Evolutionary conservation across 2,797 vertebrate species (phyloP), one percentile per base, ranked within the genome.

Genomic region (Astyanax mexicanus): DNA sequence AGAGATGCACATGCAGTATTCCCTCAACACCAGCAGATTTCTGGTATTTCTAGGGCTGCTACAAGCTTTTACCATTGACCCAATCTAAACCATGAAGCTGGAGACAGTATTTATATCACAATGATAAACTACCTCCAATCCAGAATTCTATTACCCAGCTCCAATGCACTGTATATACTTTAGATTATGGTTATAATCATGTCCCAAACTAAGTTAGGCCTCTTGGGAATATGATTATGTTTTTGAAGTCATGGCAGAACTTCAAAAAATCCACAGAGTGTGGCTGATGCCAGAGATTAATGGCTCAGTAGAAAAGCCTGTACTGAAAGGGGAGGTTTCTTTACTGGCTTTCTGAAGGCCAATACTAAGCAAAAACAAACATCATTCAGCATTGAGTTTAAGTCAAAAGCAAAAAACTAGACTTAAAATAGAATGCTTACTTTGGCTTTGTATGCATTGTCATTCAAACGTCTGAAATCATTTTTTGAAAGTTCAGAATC

Each of bases 221-320:
- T 72, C 35, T 71, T 38, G 45, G 54, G 61, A 67, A 67, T 67
- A 71, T 61, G 68, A 75, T 75, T 75, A 67, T 64, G 44, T 69
- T 71, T 70, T 71, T 67, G 25, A 80, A 80, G 60, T 51, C 47
- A 55, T 80, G 74, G 74, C 78, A 75, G 55, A 15, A 44, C 75
- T 75, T 77, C 57, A 57, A 78, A 74, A 78, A 71, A 62, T 40
- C 37, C 25, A 17, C 38, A n/a, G 32, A 49, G 64, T 27, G 32
- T 38, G 49, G 55, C 49, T 52, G 60, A 71, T 71, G 78, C 71
- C 70, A 77, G 68, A 80, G 81, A 78, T 78, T 75, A 80, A 72
- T 72, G 72, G 73, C 72, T 69, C 71, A 65, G 69, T 78, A 78
- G 21, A 75, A 78, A 64, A 55, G 40, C 44, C 79, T 47, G 38